Base-by-base conservation (phyloP, 1,140 invertebrate species). In the Drosophila oshimai region DNA sequence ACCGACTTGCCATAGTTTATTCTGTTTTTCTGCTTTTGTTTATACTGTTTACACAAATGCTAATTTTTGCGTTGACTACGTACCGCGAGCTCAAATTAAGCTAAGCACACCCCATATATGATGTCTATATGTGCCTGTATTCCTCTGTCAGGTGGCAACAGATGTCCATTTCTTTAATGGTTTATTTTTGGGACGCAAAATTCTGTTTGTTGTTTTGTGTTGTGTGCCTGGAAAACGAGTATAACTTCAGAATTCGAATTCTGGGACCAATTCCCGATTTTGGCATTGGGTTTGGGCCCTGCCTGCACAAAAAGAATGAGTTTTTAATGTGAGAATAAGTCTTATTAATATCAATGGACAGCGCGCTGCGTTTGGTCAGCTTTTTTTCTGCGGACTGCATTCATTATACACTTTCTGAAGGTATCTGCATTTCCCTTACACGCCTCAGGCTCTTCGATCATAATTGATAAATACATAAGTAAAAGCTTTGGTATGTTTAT, bases 11-110 rank as follows among this genome's bases (percentile, higher is more conserved):
- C 28, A 26, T 70, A 68, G 47, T 53, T 65, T 64, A 46, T 33
- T 47, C n/a, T n/a, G n/a, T n/a, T n/a, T n/a, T n/a, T n/a, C n/a
- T n/a, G n/a, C n/a, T n/a, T n/a, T 49, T 57, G 49, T 72, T 70
- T 54, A 13, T 33, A 41, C 57, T 72, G 45, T 72, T 81, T 75
- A 61, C 50, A 61, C 72, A 68, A 76, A 67, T 67, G 72, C 60
- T 68, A 81, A 81, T 61, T 76, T 72, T 44, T 64, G 28, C 49
- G 18, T 36, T 37, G 50, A n/a, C n/a, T n/a, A n/a, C n/a, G 42
- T 31, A 61, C 13, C 26, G 26, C 20, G 54, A 24, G 29, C 44
- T 44, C 36, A 24, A 37, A 45, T 62, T 15, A 28, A 33, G 15
- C 37, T 22, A 24, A 49, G 18, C 39, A 13, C 47, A 15, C 9